Conservation (phyloP, 2,113 vertebrate genomes). For the Paraplagusia blochii region DNA sequence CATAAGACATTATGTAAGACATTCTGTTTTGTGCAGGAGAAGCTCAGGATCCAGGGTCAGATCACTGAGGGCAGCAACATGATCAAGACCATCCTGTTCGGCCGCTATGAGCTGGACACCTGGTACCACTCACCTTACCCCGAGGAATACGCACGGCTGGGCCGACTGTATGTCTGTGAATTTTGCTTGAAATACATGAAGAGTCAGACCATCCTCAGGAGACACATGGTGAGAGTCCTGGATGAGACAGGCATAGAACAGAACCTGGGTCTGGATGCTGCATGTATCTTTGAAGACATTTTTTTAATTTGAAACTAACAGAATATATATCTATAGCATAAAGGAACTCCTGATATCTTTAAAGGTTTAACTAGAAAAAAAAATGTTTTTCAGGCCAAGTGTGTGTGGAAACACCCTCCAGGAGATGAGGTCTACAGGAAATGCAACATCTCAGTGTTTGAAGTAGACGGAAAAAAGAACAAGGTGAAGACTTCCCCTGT, state of each 20-base stretch:
- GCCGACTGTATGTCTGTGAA: constrained; percentile 96
- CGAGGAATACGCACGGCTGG: constrained; percentile 94
- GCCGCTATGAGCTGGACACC: constrained; percentile 96
- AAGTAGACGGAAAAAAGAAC: constrained; percentile 98
- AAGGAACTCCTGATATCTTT: no score
- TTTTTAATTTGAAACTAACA: no score
- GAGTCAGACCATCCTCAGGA: constrained; percentile 95
- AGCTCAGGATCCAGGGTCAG: constrained; percentile 93
- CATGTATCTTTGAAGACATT: no score
- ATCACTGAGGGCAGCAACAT: constrained; percentile 98
- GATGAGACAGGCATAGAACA: no score
- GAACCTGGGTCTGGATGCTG: no score
- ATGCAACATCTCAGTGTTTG: constrained; percentile 93
- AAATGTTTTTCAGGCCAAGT: constrained; percentile 91
- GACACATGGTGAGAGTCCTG: constrained; percentile 87
- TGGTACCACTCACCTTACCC: constrained; percentile 99
- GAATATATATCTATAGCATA: no score
- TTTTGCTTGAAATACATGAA: constrained; percentile 99
- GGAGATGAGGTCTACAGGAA: constrained; percentile 98
- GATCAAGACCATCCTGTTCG: constrained; percentile 98
- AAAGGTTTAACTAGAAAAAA: no score
- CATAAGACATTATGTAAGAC: no score
- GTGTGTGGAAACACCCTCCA: constrained; percentile 98
- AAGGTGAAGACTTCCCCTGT: constrained; percentile 75
- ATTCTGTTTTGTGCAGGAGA: constrained; percentile 78